Evolutionary conservation across 2,113 vertebrate species (phyloP).

Genomic region (Drymodes brunneopygia): DNA sequence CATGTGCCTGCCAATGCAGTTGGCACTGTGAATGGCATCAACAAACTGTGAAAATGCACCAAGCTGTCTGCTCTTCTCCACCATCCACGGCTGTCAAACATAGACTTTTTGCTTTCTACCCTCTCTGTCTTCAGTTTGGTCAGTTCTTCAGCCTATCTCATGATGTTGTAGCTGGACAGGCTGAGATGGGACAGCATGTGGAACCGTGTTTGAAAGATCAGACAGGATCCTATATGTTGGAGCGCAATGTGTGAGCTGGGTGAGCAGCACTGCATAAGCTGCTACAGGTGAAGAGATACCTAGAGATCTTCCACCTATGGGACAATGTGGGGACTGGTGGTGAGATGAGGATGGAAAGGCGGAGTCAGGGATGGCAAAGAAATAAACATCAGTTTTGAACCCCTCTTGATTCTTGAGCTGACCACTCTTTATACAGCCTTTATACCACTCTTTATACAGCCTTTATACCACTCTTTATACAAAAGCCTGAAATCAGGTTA

Average conservation of each 20-base stretch:
- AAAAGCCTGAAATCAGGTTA: not conserved
- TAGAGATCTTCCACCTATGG: not conserved
- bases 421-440: not conserved
- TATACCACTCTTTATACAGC: not conserved
- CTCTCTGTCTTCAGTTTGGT: not conserved
- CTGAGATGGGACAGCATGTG: not conserved
- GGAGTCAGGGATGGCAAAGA: not conserved
- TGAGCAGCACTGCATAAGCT: not conserved
- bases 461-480: no score
- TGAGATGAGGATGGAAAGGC: not conserved
- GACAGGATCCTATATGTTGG: rapidly evolving
- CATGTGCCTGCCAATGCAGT: not conserved
- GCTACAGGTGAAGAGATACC: not conserved
- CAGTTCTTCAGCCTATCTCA: not conserved
- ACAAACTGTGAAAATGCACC: not conserved
- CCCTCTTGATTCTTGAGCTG: not conserved
- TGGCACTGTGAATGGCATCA: not conserved
- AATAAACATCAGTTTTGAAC: not conserved
- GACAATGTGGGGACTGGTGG: rapidly evolving
- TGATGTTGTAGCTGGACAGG: not conserved
- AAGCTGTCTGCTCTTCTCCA: not conserved
- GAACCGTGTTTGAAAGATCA: not conserved
- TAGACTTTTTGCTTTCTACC: not conserved
- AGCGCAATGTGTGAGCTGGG: not conserved
- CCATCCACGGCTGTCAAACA: not conserved